Conservation (phyloP, 2,888 invertebrate species). For the Chirona hameri region DNA sequence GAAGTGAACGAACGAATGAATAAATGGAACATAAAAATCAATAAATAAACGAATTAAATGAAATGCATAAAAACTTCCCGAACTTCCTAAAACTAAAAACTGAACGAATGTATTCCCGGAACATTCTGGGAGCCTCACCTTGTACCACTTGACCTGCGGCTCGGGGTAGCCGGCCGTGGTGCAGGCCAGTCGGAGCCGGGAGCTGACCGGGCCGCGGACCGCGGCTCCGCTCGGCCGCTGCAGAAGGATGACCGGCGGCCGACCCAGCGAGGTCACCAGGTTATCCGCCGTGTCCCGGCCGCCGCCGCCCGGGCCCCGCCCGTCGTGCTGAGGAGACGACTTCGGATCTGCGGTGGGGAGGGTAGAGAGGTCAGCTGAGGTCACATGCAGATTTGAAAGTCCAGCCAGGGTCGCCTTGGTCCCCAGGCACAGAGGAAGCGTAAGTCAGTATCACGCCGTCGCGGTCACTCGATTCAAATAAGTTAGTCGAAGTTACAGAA, state of each 20-base stretch:
- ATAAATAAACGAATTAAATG: too few species aligned
- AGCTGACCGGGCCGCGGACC: slow-evolving; percentile 31
- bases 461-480: too few species aligned
- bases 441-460: too few species aligned
- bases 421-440: too few species aligned
- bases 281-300: not conserved
- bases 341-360: not conserved
- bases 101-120: too few species aligned
- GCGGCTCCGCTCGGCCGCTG: not conserved
- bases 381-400: not conserved
- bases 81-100: too few species aligned
- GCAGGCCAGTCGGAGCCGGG: slow-evolving; percentile 35
- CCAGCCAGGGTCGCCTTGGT: too few species aligned
- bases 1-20: too few species aligned
- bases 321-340: not conserved
- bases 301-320: not conserved
- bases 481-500: too few species aligned
- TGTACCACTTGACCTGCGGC: slow-evolving; percentile 36
- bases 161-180: slow-evolving; percentile 34
- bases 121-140: slow-evolving; percentile 30
- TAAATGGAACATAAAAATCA: too few species aligned
- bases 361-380: not conserved
- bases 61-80: too few species aligned
- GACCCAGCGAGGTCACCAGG: not conserved
- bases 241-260: not conserved